Evolutionary conservation across 2,888 invertebrate species (phyloP).

Genomic region (Agrotis exclamationis): DNA sequence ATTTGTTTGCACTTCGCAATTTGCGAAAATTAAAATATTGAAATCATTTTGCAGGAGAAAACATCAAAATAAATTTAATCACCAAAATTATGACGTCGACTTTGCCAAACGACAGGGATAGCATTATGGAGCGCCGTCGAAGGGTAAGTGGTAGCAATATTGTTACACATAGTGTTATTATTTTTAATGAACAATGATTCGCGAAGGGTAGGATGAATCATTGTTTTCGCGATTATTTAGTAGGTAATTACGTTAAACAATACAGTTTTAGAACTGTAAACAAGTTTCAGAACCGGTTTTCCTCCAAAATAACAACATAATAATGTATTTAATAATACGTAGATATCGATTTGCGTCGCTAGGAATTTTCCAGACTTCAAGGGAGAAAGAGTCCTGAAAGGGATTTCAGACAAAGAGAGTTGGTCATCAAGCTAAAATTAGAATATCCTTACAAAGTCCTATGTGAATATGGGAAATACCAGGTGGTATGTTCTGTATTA

Average conservation of each 20-base stretch:
- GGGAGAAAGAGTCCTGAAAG: slow-evolving; percentile 28
- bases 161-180: slow-evolving; percentile 15
- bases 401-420: slow-evolving; percentile 41
- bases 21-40: slow-evolving; percentile 18
- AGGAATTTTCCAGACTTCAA: slow-evolving; percentile 66
- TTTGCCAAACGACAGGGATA: slow-evolving; percentile 83
- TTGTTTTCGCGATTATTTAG: slow-evolving; percentile 71
- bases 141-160: slow-evolving; percentile 76
- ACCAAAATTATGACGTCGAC: slow-evolving; percentile 79
- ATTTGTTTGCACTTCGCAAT: slow-evolving; percentile 49
- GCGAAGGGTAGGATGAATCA: slow-evolving; percentile 67
- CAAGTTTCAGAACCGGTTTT: slow-evolving; percentile 64
- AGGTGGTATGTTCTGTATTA: too few species aligned
- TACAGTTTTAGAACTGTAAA: slow-evolving; percentile 41
- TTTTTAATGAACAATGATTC: slow-evolving; percentile 20
- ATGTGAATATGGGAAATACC: background rate
- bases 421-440: slow-evolving; percentile 15
- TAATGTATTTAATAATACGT: slow-evolving; percentile 13
- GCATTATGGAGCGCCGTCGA: slow-evolving; percentile 83
- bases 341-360: slow-evolving; percentile 58
- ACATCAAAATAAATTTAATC: slow-evolving; percentile 40
- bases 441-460: background rate
- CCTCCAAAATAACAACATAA: slow-evolving; percentile 6
- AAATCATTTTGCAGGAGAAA: slow-evolving; percentile 16
- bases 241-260: slow-evolving; percentile 49